Conservation (phyloP, 2,888 invertebrate species). For the Lepidochrysops patricia region DNA sequence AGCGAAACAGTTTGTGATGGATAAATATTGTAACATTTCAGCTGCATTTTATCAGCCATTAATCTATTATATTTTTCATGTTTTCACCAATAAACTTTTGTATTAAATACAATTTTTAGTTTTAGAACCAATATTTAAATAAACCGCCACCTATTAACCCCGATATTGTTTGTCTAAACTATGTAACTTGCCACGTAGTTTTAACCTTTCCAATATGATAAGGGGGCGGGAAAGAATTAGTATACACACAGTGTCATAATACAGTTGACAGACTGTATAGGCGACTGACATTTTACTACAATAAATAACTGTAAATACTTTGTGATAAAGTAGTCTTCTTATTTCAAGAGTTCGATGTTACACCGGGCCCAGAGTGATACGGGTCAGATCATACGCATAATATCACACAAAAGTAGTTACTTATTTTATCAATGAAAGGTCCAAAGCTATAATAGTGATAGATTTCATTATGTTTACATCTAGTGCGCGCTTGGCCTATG, state of each 20-base stretch:
- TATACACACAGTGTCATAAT: background rate
- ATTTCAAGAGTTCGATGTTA: background rate
- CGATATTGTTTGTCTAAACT: slow-evolving; percentile 50
- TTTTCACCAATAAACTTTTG: slow-evolving; percentile 76
- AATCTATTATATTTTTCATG: slow-evolving; percentile 75
- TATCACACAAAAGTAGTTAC: too few relatives aligned
- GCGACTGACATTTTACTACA: background rate
- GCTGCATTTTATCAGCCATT: slow-evolving; percentile 75
- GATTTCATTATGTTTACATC: too few relatives aligned
- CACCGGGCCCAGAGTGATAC: too few relatives aligned
- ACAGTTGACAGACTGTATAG: background rate
- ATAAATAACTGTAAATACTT: slow-evolving; percentile 1
- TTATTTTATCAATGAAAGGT: too few relatives aligned
- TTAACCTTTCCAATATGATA: slow-evolving; percentile 20
- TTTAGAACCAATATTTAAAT: slow-evolving; percentile 72
- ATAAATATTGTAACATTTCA: slow-evolving; percentile 73
- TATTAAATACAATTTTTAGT: slow-evolving; percentile 75
- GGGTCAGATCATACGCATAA: too few relatives aligned
- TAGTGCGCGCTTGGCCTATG: too few relatives aligned
- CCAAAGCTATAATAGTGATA: too few relatives aligned
- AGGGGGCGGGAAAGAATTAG: background rate
- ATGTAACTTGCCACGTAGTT: slow-evolving; percentile 26
- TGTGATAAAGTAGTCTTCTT: background rate
- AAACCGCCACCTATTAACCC: slow-evolving; percentile 70
- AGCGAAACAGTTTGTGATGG: slow-evolving; percentile 71